Conservation (phyloP, 1,140 invertebrate species). For the Muscidifurax raptorellus region DNA sequence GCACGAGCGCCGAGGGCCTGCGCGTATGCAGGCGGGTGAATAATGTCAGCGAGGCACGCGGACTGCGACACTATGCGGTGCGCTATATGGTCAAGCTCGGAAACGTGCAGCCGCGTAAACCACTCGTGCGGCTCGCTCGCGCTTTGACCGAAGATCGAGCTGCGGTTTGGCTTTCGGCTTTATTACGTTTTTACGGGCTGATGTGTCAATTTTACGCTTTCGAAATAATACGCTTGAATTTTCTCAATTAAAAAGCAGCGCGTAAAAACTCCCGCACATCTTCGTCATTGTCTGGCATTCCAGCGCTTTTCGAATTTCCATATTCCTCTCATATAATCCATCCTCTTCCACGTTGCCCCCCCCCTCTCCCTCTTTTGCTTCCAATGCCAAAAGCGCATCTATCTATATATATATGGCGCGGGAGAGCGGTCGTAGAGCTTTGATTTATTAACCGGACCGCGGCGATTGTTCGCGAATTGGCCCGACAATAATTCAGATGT, state of each 20-base stretch:
- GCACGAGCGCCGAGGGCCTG: too few species aligned
- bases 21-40: neutral
- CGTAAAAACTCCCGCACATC: too few species aligned
- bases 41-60: neutral
- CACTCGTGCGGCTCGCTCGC: too few species aligned
- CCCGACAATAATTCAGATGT: conserved; percentile 73
- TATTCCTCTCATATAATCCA: neutral
- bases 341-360: neutral
- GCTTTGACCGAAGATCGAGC: neutral
- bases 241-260: too few species aligned
- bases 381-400: too few species aligned
- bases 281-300: neutral
- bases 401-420: neutral
- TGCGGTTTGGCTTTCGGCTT: neutral
- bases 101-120: neutral
- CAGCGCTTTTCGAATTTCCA: neutral
- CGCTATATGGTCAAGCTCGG: neutral
- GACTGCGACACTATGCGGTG: neutral
- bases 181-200: neutral
- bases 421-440: neutral
- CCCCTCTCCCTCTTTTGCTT: neutral
- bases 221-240: too few species aligned
- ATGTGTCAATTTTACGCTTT: neutral
- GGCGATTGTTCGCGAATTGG: conserved; percentile 69
- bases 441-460: conserved; percentile 70